These are phyloP conservation scores for Pocillopora damicornis DNA, from an alignment of 64 coral and sea anemone genomes.

Conservation along the genomic window DNA sequence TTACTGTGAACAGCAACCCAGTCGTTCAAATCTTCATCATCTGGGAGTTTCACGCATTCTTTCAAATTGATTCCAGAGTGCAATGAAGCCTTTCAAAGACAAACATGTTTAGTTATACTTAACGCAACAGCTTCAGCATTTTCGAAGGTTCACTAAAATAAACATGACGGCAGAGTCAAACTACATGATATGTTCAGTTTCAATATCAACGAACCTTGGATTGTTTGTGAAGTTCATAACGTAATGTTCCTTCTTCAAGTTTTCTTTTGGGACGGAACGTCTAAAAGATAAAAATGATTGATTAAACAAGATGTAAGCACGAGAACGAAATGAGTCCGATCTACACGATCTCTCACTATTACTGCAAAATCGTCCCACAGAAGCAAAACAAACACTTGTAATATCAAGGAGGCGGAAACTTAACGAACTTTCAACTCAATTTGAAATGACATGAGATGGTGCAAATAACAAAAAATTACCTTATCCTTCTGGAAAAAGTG, in stretches of 20 bases:
- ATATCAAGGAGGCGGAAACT: not conserved
- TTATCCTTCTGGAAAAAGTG: conserved; percentile 90
- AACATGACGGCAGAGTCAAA: not conserved
- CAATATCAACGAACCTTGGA: conserved; percentile 64
- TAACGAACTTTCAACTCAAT: not conserved
- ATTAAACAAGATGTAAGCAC: not conserved
- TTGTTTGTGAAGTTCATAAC: conserved; percentile 95
- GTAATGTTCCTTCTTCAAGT: conserved; percentile 79
- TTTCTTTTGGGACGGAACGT: conserved; percentile 97
- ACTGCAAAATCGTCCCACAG: not conserved
- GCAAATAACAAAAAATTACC: conserved; percentile 30
- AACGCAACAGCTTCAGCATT: not conserved
- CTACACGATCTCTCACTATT: not conserved
- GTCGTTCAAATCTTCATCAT: conserved; percentile 84
- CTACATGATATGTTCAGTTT: not conserved
- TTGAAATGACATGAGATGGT: not conserved
- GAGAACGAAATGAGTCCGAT: not conserved
- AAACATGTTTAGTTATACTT: conserved; percentile 12
- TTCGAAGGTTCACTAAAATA: conserved; percentile 6
- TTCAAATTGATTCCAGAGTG: conserved; percentile 86
- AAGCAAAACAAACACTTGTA: conserved; percentile 19
- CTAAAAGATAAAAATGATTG: conserved; percentile 51
- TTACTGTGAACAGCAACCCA: conserved; percentile 97
- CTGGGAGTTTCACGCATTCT: conserved; percentile 92
- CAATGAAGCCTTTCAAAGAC: conserved; percentile 70